Base-by-base conservation (phyloP, 2,888 invertebrate species). In the Abscondita cerata region DNA sequence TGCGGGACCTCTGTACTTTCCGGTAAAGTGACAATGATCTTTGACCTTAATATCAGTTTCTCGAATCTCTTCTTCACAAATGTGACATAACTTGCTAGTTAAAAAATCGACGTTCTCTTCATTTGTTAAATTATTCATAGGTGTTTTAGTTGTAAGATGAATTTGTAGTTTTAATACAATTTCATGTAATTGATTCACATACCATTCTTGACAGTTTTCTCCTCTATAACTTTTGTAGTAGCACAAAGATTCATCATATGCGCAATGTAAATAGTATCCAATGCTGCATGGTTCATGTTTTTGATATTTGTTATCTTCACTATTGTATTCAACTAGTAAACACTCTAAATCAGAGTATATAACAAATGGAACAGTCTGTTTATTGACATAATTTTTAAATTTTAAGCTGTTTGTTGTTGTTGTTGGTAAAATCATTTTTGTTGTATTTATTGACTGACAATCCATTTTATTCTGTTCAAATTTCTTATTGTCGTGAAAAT, bases 191-290 rank as follows among this genome's bases (percentile, higher is more conserved):
- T 51, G 18, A 18, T 51, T 51, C 1, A 36, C 18, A 51, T 36
- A 36, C 34, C 34, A 51, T 8, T 36, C 8, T 13, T 18, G 12
- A 51, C 51, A 51, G 18, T 36, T n/a, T 5, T 0, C 6, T 1
- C 41, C 41, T 25, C 52, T 20, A 52, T 25, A 52, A 12, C 31
- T 25, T 41, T 41, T 40, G 15, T 31, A 52, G 5, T 41, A 41
- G 1, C 25, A 41, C 12, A 41, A 12, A 4, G 25, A 41, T n/a
- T 8, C 15, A 20, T 41, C n/a, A 52, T 41, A 52, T 16, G 13
- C 6, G 15, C 52, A 52, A 8, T 52, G 40, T 9, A 73, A 52
- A 66, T 71, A 72, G 41, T 67, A 72, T 1, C 63, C 70, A 12
- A 67, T 64, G 57, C 66, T 67, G 50, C 59, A 69, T 5, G 67